Percentiles rank a stretch among this genome's conserved stretches.
Evolutionary conservation across 2,888 invertebrate species (phyloP).

Genomic region (Caenorhabditis wallacei): DNA sequence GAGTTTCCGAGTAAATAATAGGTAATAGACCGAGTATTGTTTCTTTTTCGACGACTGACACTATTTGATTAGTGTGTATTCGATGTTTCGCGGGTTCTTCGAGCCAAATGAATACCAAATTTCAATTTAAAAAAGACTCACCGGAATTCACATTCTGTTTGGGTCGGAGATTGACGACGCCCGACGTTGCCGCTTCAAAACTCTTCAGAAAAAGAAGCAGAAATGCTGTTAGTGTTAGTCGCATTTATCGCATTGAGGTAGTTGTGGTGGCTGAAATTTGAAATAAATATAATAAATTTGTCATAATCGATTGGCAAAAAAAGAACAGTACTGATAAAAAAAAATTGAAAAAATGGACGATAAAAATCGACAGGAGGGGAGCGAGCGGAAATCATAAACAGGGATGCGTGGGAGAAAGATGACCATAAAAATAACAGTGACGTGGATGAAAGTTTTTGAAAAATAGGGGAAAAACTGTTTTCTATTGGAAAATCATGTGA

Average conservation of each 20-base stretch:
- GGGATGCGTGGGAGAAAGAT: constrained; percentile 15
- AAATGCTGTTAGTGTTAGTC: constrained; percentile 9
- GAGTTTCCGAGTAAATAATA: constrained; percentile 11
- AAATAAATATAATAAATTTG: not conserved
- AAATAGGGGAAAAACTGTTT: not conserved
- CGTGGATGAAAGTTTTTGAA: not conserved
- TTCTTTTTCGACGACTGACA: constrained; percentile 28
- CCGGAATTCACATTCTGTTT: constrained; percentile 57
- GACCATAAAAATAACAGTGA: constrained; percentile 17
- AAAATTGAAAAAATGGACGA: not conserved
- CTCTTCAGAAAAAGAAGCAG: constrained; percentile 14
- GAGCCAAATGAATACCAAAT: not conserved
- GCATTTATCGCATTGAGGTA: constrained; percentile 58
- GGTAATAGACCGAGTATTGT: constrained; percentile 34
- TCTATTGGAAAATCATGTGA: not conserved
- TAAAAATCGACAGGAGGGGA: not conserved
- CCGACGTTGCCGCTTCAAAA: constrained; percentile 20
- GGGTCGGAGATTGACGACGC: constrained; percentile 46
- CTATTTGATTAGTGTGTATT: constrained; percentile 14
- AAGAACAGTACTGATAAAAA: constrained; percentile 20
- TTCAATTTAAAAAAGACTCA: constrained; percentile 42
- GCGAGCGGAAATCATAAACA: constrained; percentile 6
- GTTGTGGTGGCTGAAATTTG: constrained; percentile 44
- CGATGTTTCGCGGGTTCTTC: not conserved
- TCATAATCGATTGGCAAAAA: not conserved